A percentile compares a stretch with the other conserved stretches of the same genome.
These are phyloP conservation scores for Danionella cerebrum DNA, from an alignment of 2,113 vertebrate genomes.

Conservation along the genomic window DNA sequence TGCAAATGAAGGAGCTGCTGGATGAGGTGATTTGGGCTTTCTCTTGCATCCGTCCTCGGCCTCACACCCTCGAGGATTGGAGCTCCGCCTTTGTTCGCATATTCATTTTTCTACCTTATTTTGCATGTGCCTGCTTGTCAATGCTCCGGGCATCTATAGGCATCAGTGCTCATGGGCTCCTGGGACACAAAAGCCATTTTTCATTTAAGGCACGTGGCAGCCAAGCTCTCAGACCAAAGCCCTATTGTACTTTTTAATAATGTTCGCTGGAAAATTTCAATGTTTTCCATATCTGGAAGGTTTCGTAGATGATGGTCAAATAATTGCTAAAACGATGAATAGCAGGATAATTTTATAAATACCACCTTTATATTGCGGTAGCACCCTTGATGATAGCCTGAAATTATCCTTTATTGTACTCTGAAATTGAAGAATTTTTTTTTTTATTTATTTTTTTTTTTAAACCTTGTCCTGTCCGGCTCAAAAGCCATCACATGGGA, in stretches of 20 bases:
- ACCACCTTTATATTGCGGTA: neutral
- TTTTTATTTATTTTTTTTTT: neutral
- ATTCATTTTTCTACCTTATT: slow-evolving; percentile 15
- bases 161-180: slow-evolving; percentile 13
- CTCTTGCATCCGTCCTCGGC: neutral
- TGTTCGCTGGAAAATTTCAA: neutral
- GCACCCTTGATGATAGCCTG: neutral
- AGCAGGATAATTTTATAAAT: neutral
- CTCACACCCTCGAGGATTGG: slow-evolving; percentile 52
- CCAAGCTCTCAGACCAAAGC: slow-evolving; percentile 6
- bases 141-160: slow-evolving; percentile 2
- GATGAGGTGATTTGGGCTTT: slow-evolving; percentile 63
- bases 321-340: neutral
- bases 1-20: slow-evolving; percentile 67
- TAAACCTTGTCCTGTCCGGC: too few relatives aligned
- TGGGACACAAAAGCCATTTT: slow-evolving; percentile 32
- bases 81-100: slow-evolving; percentile 15
- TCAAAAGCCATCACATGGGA: too few relatives aligned
- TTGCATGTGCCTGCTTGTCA: slow-evolving; percentile 22
- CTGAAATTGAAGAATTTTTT: neutral
- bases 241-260: slow-evolving; percentile 28
- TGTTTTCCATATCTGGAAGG: neutral
- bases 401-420: too few relatives aligned
- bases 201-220: slow-evolving; percentile 27
- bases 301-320: neutral